Evolutionary conservation across 1,140 invertebrate genomes (phyloP), one percentile per base, ranked within the genome.

Genomic region (Caerostris extrusa): DNA sequence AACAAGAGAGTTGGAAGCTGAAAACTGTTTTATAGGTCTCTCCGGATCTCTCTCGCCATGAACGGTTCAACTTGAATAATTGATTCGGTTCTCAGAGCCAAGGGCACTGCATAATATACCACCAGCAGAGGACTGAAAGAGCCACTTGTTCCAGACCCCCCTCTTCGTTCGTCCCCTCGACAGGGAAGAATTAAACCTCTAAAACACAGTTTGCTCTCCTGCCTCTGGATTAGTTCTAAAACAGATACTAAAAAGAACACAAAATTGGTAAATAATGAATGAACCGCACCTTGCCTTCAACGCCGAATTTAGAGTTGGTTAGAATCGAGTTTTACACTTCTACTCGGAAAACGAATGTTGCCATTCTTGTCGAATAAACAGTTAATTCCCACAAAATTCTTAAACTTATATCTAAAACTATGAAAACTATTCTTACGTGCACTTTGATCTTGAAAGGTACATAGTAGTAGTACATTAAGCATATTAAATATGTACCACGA

Each of bases 51-150:
- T 17, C 14, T 64, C 61, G 61, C 4, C 17, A 53, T 50, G 19
- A 77, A 53, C 71, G 71, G 12, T 53, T 12, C 34, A 19, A 10
- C 71, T 77, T 77, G 53, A 77, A 77, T 77, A 77, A 77, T 77
- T 77, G 50, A 77, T 77, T 77, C 71, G 71, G 19, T 77, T 77
- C 71, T 77, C 50, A 77, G 71, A 77, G 71, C 61, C 5, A n/a
- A n/a, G n/a, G 8, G 61, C 61, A 64, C 61, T 34, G 69, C 69
- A 34, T 77, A 77, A 77, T 50, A 77, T 77, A 77, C 12, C 71
- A 7, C 53, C 71, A 34, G 10, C 71, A 12, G 71, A 34, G n/a
- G n/a, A 77, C 71, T 3, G 4, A 71, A 50, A 7, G 19, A 50
- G 71, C 71, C 53, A 77, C 50, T 77, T 53, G 71, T 77, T 77